Base-by-base conservation (phyloP, 2,888 invertebrate genomes). In the Eupithecia subfuscata region DNA sequence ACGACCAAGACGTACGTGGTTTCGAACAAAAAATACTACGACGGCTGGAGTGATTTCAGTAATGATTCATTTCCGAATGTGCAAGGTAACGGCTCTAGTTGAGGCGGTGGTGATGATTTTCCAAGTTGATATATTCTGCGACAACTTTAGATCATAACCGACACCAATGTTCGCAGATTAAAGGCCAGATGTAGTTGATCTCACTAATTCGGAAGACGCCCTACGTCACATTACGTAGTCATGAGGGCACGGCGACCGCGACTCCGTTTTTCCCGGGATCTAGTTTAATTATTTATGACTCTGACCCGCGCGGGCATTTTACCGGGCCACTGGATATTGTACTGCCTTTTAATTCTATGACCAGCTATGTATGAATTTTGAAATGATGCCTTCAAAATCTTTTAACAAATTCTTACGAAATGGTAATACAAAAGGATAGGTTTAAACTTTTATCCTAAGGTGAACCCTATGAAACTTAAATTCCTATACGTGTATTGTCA, bases 231-330 rank as follows among this genome's bases (percentile, higher is more conserved):
- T 68, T 68, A 68, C 40, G 25, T 68, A 68, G 68, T 68, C 68
- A 68, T 68, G 68, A 68, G 68, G 34, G 40, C n/a, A 4, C 30
- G 40, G 37, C 65, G 65, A 67, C 65, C 65, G n/a, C 65, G 34
- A 67, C 65, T 37, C 91, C 87, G 90, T 91, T 93, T 94, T 93
- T 93, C 91, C 89, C 87, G 91, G 79, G 91, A 92, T 94, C 91
- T 91, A 87, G 89, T 89, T 95, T 92, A 92, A 95, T 95, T 93
- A 95, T 95, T 95, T 94, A 95, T 95, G 88, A 84, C 87, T 89
- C 89, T 91, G 91, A 90, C 94, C 92, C 89, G 87, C 86, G 83
- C 25, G 68, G n/a, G 67, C 64, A 72, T 56, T 67, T 71, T 67
- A 60, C 70, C 34, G 64, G 65, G 65, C 18, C 71, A 14, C 64